These are phyloP conservation scores for Sesia apiformis DNA, from an alignment of 2,888 invertebrate genomes.

Conservation along the genomic window DNA sequence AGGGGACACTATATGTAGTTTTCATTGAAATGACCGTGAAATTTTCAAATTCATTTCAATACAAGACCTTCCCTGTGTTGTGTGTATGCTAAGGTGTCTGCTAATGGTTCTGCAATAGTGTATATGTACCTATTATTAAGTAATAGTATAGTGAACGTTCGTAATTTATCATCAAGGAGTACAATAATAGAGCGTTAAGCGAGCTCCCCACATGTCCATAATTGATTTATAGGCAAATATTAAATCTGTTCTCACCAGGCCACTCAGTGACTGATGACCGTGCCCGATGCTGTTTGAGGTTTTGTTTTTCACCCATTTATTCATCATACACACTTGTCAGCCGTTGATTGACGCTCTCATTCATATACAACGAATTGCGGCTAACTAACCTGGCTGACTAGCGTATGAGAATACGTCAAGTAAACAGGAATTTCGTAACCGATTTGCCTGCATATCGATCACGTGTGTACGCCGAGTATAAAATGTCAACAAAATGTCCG, in stretches of 20 bases:
- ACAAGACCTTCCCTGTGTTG: too few relatives aligned
- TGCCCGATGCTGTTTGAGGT: slow-evolving; percentile 40
- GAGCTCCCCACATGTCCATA: slow-evolving; percentile 48
- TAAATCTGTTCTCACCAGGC: slow-evolving; percentile 64
- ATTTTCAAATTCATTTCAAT: too few relatives aligned
- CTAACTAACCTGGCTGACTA: not conserved
- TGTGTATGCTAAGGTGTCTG: too few relatives aligned
- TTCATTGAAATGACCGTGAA: too few relatives aligned
- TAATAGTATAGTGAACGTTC: slow-evolving; percentile 12
- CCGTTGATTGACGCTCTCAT: slow-evolving; percentile 47
- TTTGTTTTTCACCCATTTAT: slow-evolving; percentile 43
- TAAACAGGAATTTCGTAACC: not conserved
- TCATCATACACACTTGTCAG: slow-evolving; percentile 32
- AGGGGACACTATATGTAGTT: too few relatives aligned
- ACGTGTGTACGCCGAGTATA: slow-evolving; percentile 48
- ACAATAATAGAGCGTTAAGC: slow-evolving; percentile 51
- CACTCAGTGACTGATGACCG: slow-evolving; percentile 53
- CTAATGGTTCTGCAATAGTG: too few relatives aligned
- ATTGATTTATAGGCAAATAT: slow-evolving; percentile 72
- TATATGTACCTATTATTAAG: too few relatives aligned
- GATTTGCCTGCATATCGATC: slow-evolving; percentile 41
- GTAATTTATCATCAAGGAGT: slow-evolving; percentile 45
- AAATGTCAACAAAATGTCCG: slow-evolving; percentile 60
- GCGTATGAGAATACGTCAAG: not conserved
- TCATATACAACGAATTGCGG: slow-evolving; percentile 5